Percentiles rank a stretch among this genome's conserved stretches.
Evolutionary conservation across 2,113 vertebrate genomes (phyloP).

Genomic region (Azemiops feae): DNA sequence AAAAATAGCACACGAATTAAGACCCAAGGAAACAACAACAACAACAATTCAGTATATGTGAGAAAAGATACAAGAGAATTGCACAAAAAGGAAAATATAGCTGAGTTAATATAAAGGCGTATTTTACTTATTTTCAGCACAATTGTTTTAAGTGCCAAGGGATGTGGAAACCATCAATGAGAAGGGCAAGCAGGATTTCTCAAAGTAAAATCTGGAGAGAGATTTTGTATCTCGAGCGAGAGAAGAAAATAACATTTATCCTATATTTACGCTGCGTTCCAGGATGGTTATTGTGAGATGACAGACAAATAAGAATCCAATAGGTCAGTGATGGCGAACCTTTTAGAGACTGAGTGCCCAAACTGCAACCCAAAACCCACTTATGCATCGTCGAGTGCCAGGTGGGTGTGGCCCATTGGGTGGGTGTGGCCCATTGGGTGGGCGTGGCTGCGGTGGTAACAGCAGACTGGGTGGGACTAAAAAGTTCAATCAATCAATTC

Average conservation of each 20-base stretch:
- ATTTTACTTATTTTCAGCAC: neutral
- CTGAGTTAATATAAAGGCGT: neutral
- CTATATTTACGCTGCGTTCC: neutral
- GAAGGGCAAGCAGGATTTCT: neutral
- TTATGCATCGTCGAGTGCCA: no score
- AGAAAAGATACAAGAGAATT: neutral
- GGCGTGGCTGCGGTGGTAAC: no score
- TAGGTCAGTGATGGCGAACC: no score
- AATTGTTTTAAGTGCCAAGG: neutral
- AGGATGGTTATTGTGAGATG: neutral
- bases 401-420: no score
- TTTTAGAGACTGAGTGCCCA: no score
- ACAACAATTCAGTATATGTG: neutral
- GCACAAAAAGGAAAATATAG: neutral
- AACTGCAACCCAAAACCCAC: no score
- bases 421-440: no score
- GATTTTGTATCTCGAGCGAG: neutral
- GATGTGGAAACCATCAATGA: neutral
- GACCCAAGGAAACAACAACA: neutral
- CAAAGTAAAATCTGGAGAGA: neutral
- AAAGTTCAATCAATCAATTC: no score
- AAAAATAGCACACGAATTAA: neutral
- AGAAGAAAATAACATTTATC: neutral
- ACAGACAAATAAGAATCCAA: neutral
- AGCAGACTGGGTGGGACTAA: no score